Conservation (phyloP, 2,113 vertebrate species). For the Rhizomys pruinosus region DNA sequence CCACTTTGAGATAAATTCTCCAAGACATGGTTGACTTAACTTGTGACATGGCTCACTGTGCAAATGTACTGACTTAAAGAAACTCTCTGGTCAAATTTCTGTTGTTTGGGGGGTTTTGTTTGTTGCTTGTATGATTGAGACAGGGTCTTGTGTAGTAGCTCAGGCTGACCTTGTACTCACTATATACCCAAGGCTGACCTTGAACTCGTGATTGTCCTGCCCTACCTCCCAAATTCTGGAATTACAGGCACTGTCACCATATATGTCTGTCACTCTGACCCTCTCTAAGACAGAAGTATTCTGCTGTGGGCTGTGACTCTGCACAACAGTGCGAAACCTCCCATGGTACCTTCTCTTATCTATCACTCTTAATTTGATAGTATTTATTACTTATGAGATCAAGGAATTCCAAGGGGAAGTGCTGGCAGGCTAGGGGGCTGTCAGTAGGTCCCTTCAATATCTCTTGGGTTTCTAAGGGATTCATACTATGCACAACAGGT, state of each 20-base stretch:
- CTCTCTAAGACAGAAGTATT: too few species aligned
- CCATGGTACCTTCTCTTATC: background rate
- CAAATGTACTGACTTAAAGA: background rate
- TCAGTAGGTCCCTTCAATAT: background rate
- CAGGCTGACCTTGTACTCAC: background rate
- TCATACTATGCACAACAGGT: background rate
- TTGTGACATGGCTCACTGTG: background rate
- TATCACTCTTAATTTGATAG: background rate
- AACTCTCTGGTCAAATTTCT: too few species aligned
- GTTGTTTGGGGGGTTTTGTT: too few species aligned
- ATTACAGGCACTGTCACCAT: background rate
- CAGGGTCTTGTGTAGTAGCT: background rate
- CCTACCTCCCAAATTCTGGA: background rate
- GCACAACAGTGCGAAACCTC: background rate
- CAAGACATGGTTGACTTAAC: background rate
- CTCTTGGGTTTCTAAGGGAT: background rate
- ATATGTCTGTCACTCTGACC: background rate
- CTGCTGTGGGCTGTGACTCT: too few species aligned
- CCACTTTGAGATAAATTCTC: background rate
- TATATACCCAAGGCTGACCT: background rate
- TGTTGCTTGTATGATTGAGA: background rate
- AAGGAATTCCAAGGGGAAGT: background rate
- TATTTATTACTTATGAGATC: background rate
- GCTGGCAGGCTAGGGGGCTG: background rate
- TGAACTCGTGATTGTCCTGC: background rate